phyloP scores from a whole-genome alignment of 2,113 vertebrate genomes.

The Sinosuthora webbiana region DNA sequence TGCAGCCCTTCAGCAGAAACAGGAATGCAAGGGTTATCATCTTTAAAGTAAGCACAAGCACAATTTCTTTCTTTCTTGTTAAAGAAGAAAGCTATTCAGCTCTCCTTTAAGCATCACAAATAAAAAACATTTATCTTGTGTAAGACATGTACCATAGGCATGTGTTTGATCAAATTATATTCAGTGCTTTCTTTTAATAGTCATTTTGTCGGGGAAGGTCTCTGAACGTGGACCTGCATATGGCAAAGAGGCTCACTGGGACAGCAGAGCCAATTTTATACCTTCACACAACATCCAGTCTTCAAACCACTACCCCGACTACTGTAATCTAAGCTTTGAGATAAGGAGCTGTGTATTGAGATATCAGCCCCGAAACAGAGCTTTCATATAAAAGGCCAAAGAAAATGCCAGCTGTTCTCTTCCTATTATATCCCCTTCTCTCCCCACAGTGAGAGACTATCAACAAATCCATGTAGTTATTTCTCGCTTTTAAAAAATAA shows the following conservation, averaged over 20 bases:
- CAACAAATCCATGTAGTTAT: conserved; percentile 32
- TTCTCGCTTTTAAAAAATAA: conserved; percentile 39
- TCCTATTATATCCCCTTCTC: background rate
- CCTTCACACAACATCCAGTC: background rate
- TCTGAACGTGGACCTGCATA: background rate
- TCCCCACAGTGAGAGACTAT: background rate
- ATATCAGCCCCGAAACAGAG: conserved; percentile 31
- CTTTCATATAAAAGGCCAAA: conserved; percentile 32
- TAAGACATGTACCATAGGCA: background rate
- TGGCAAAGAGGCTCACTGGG: background rate
- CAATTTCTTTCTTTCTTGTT: background rate
- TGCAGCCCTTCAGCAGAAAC: background rate
- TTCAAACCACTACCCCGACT: background rate
- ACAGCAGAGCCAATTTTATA: conserved; percentile 22
- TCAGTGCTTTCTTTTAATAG: background rate
- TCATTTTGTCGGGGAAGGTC: background rate
- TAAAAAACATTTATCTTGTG: background rate
- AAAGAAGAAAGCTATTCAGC: background rate
- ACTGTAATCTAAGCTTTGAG: conserved; percentile 26
- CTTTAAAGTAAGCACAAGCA: background rate
- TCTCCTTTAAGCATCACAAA: background rate
- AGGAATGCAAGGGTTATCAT: background rate
- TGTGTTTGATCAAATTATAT: background rate
- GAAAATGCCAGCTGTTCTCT: conserved; percentile 51
- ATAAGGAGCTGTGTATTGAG: conserved; percentile 35